These are phyloP conservation scores for Cabera pusaria DNA, from an alignment of 2,888 invertebrate genomes.

Conservation along the genomic window DNA sequence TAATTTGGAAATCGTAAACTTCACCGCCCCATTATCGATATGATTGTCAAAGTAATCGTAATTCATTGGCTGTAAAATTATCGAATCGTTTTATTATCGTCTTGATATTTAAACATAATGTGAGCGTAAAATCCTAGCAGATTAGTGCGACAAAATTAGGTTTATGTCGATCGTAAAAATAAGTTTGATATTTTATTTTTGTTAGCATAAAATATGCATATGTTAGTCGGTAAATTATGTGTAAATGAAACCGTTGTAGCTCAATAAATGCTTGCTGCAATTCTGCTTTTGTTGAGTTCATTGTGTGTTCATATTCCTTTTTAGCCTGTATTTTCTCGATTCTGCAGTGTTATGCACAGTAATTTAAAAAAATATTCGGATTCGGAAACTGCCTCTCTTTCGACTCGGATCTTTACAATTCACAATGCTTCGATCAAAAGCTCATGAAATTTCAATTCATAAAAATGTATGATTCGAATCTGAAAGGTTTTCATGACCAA, in stretches of 20 bases:
- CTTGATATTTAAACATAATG: slow-evolving; percentile 23
- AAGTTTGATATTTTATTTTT: slow-evolving; percentile 4
- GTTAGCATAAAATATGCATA: slow-evolving; percentile 1
- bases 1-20: slow-evolving; percentile 9
- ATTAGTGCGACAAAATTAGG: slow-evolving; percentile 26
- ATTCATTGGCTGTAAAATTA: slow-evolving; percentile 39
- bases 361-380: too few species aligned
- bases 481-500: too few species aligned
- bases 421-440: too few species aligned
- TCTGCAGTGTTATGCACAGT: too few species aligned
- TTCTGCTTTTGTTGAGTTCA: too few species aligned
- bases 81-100: slow-evolving; percentile 18
- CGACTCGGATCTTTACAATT: too few species aligned
- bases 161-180: slow-evolving; percentile 25
- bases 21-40: slow-evolving; percentile 9
- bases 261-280: too few species aligned
- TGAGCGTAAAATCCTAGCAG: slow-evolving; percentile 21
- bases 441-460: too few species aligned
- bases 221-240: background rate
- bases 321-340: too few species aligned
- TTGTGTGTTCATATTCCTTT: too few species aligned
- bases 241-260: slow-evolving; percentile 2
- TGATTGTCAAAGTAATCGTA: slow-evolving; percentile 27
- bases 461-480: too few species aligned
- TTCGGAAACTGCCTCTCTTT: too few species aligned